Evolutionary conservation across 2,888 invertebrate species (phyloP), one percentile per base, ranked within the genome.

Genomic region (Carpatolechia fugitivella): DNA sequence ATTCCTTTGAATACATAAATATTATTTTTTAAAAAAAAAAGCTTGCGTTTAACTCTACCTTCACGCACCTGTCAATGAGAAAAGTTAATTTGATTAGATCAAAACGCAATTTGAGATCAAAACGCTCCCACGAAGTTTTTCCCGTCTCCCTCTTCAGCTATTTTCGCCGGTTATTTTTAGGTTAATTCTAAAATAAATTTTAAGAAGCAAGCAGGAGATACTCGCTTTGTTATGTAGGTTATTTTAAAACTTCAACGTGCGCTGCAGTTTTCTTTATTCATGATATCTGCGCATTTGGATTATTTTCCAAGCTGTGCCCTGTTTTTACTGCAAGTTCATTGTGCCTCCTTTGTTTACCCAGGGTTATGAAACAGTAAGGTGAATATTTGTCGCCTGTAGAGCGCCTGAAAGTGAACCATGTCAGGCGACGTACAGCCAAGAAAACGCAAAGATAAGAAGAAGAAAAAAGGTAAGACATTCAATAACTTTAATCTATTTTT

Each of bases 401-500:
- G 85, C 82, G 85, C 79, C 83, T 85, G 81, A 74, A 70, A 78
- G 67, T 75, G 70, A 83, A 92, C 82, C 84, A 96, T 96, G 96
- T 96, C 96, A 80, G 95, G 95, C 70, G 96, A 96, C 90, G 94
- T 95, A 70, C 96, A 96, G 85, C 95, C 95, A 76, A 94, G 95
- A 76, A 96, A 95, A 87, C 94, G 96, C 70, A 96, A 95, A 88
- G 96, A 96, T 80, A 96, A 95, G 85, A 93, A 93, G 81, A 93
- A 93, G 79, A 95, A 93, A 87, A 96, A 95, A 93, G 95, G 96
- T 96, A 92, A 65, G 59, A 24, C 18, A 41, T 29, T 31, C 6
- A 14, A 41, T 14, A 51, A 7, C n/a, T 51, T 38, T 36, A n/a
- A 6, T 29, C 6, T 11, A 30, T 5, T 18, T 31, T n/a, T n/a